Base-by-base conservation (phyloP, 1,140 invertebrate species). In the Drosophila mojavensis region DNA sequence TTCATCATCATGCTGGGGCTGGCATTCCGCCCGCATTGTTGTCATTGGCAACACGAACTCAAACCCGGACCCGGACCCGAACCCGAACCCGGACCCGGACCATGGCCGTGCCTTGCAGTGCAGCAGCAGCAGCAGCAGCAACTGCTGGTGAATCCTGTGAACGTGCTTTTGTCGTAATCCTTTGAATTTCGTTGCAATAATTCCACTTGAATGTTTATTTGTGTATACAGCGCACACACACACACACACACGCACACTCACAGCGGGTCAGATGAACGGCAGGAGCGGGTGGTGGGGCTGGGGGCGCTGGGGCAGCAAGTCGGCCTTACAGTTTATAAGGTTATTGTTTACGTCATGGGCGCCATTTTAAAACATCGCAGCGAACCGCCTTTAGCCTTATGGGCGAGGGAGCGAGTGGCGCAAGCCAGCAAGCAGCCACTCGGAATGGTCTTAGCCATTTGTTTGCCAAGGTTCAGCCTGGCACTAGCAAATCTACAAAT, bases 161-260 rank as follows among this genome's bases (percentile, higher is more conserved):
- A 91, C 90, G 90, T 91, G 90, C 90, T 86, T 91, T 90, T 88
- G 85, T 84, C 90, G 83, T 91, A 91, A 91, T 91, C 90, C 90
- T 91, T 90, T 90, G 90, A 84, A 91, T 91, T 91, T 91, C 86
- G 90, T 88, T 91, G 90, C 90, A 91, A 91, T 91, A 91, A 91
- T 91, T 91, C 90, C 90, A 91, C 84, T 91, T 91, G 78, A 85
- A 85, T 91, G 88, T 91, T 90, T 89, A 89, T 89, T 90, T 89
- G 85, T 86, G 83, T 86, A 86, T 86, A 86, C 73, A 86, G 83
- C 83, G 28, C 78, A 54, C 72, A 63, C 80, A 82, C 74, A 61
- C 65, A 72, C 64, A 55, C 58, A 60, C 43, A 39, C 39, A 17
- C 17, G 43, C 7, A 20, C 10, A 24, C 41, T 26, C 13, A 54